phyloP scores from a whole-genome alignment of 2,113 vertebrate genomes.

The Cygnus buccinator region DNA sequence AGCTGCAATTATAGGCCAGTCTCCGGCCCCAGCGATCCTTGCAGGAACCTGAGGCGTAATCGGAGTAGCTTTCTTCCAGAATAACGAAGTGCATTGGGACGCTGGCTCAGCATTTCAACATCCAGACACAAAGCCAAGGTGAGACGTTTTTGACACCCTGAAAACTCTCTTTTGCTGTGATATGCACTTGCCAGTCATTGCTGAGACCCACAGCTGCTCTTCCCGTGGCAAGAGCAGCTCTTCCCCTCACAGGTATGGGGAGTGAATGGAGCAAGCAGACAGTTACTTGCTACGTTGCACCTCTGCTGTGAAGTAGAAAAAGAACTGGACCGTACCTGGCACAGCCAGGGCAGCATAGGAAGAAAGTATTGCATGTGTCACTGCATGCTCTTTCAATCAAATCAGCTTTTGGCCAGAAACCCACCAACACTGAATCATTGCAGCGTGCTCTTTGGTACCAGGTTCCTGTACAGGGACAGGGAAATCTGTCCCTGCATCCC shows the following conservation, averaged over 20 bases:
- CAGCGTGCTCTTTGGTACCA: background rate
- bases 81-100: background rate
- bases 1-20: conserved; percentile 52
- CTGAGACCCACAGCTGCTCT: background rate
- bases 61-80: background rate
- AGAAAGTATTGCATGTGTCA: background rate
- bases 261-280: background rate
- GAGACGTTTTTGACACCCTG: background rate
- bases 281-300: background rate
- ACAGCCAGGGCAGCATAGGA: background rate
- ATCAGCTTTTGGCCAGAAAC: background rate
- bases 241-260: background rate
- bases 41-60: conserved; percentile 19
- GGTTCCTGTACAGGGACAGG: background rate
- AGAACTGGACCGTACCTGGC: background rate
- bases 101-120: background rate
- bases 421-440: background rate
- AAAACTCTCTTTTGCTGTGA: background rate
- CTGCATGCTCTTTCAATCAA: background rate
- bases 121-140: background rate
- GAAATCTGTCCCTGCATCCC: background rate
- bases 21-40: conserved; percentile 3
- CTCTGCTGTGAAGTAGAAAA: background rate
- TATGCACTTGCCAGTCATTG: background rate
- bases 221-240: background rate